Percentiles rank a stretch among this genome's conserved stretches.
These are phyloP conservation scores for Pantala flavescens DNA, from an alignment of 1,140 invertebrate genomes.

Conservation along the genomic window DNA sequence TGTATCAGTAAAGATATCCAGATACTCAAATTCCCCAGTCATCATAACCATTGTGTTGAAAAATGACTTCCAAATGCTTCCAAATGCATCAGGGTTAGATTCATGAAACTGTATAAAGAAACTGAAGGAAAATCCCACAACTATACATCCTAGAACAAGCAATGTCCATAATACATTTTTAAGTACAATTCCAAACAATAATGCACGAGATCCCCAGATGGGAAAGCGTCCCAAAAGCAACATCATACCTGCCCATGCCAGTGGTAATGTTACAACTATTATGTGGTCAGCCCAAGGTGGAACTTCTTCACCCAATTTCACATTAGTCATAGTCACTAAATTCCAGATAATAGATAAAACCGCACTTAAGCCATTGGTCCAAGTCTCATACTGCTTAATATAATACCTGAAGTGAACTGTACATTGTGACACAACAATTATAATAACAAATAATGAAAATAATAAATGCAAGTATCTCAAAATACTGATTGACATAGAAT, in stretches of 20 bases:
- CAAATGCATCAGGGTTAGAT: conserved; percentile 32
- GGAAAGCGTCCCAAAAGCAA: conserved; percentile 40
- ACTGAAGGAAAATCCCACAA: conserved; percentile 44
- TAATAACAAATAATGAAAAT: too few species aligned
- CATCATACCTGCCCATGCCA: conserved; percentile 43
- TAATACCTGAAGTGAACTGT: too few species aligned
- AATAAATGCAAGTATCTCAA: too few species aligned
- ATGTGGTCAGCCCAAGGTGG: conserved; percentile 30
- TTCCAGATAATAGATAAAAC: too few species aligned
- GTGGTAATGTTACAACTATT: conserved; percentile 35
- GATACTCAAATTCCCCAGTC: conserved; percentile 46
- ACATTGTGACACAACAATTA: too few species aligned
- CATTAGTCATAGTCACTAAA: too few species aligned
- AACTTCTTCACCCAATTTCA: too few species aligned
- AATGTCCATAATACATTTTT: conserved; percentile 34
- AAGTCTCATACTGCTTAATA: too few species aligned
- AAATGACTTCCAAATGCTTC: conserved; percentile 34
- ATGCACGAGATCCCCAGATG: conserved; percentile 38
- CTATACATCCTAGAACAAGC: conserved; percentile 39
- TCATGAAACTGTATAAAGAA: conserved; percentile 41
- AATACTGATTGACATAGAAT: too few species aligned
- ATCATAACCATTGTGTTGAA: conserved; percentile 47
- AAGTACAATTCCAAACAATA: conserved; percentile 42
- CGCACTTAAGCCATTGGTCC: too few species aligned
- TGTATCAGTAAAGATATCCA: conserved; percentile 29